Evolutionary conservation across 2,797 vertebrate genomes (phyloP), one percentile per base, ranked within the genome.

Genomic region (Rhinatrema bivittatum): DNA sequence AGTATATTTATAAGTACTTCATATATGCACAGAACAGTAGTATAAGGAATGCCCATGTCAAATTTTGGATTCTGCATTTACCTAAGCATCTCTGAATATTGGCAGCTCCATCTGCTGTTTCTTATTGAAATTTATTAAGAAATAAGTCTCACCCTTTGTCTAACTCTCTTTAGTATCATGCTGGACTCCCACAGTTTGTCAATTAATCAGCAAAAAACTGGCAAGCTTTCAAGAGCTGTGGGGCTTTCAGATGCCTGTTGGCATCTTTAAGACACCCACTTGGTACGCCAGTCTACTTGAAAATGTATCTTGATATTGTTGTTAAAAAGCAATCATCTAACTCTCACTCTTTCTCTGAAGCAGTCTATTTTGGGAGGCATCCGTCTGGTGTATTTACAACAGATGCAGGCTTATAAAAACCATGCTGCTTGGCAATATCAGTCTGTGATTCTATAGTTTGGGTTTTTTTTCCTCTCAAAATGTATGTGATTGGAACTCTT

Each of bases 21-120:
- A n/a, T n/a, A n/a, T n/a, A n/a, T n/a, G n/a, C n/a, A n/a, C n/a
- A n/a, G n/a, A n/a, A n/a, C n/a, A n/a, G n/a, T n/a, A n/a, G n/a
- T n/a, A n/a, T n/a, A n/a, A n/a, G n/a, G 15, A 26, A 27, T 11
- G 4, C 4, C 20, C 13, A 10, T 32, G 5, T 14, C 19, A 33
- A 32, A 40, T 42, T 17, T 5, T 29, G 27, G 10, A 5, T 14
- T 7, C 1, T 3, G 2, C 4, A 3, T n/a, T n/a, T n/a, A 16
- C 7, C 20, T 27, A 62, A 57, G 7, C 5, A 43, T 25, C 58
- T 60, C 22, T 4, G 11, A 72, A 74, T 74, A 65, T 62, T 76
- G 75, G 71, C 63, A 64, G 72, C 72, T 74, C 72, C 69, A 71
- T 78, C 75, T 78, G 58, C 75, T 67, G 72, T 73, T 66, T 49